Evolutionary conservation across 2,888 invertebrate genomes (phyloP).

Genomic region (Apotomis betuletana): DNA sequence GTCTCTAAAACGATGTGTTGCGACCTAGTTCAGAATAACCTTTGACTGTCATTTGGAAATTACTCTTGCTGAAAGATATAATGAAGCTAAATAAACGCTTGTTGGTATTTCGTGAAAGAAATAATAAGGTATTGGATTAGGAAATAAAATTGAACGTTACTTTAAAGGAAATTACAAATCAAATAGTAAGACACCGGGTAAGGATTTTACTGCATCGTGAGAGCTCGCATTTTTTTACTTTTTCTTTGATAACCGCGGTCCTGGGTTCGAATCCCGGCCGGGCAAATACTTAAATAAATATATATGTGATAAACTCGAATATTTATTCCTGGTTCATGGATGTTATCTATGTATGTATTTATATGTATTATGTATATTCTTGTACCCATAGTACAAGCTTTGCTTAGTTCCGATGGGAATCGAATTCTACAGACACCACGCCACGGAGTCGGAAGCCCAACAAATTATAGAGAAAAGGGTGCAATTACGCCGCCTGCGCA

Average conservation of each 20-base stretch:
- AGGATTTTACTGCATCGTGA: too few relatives aligned
- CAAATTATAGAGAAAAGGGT: constrained; percentile 26
- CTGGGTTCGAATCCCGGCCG: too few relatives aligned
- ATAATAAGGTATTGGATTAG: background rate
- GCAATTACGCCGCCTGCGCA: constrained; percentile 29
- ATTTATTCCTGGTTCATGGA: background rate
- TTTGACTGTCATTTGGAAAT: constrained; percentile 10
- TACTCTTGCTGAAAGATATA: constrained; percentile 18
- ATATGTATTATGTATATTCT: too few relatives aligned
- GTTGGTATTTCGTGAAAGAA: constrained; percentile 7
- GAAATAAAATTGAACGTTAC: background rate
- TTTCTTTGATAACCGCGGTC: too few relatives aligned
- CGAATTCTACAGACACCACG: too few relatives aligned
- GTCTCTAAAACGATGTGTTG: constrained; percentile 12
- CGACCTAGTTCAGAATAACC: background rate
- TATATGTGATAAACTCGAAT: background rate
- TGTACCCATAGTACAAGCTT: too few relatives aligned
- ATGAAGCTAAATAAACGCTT: background rate
- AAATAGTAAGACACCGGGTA: background rate
- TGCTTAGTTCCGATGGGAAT: too few relatives aligned
- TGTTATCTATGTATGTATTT: too few relatives aligned
- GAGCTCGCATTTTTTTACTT: too few relatives aligned
- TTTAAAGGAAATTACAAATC: background rate
- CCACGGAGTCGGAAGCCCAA: background rate
- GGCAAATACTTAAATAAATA: too few relatives aligned